Evolutionary conservation across 1,140 invertebrate species (phyloP), one percentile per base, ranked within the genome.

Genomic region (Mercenaria mercenaria): DNA sequence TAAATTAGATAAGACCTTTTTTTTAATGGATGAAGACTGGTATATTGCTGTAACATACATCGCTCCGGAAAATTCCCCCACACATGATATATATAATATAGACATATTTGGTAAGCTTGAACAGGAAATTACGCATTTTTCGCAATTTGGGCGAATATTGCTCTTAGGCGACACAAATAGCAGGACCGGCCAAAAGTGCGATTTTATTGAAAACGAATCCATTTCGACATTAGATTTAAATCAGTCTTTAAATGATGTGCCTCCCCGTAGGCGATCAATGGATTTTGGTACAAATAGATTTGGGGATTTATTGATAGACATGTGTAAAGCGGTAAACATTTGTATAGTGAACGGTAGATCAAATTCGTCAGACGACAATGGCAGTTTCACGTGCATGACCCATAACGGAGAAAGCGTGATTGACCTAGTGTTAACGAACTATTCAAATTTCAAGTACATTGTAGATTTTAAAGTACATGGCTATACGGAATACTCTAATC

Each of bases 341-440:
- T 77, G 74, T 77, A 41, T 77, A 4, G 37, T 77, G 3, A 77
- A 77, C 37, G 74, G 41, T n/a, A 77, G 67, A 41, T 72, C 67
- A 11, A 41, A 26, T 26, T 34, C 32, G 29, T 4, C 15, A 15
- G 39, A 41, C 32, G 67, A 72, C 29, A 72, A 72, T 26, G 67
- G 67, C 23, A 72, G 23, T 20, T 32, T 72, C 15, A 72, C 67
- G 15, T 72, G 67, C n/a, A 37, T 37, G 10, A 72, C 67, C 10
- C 39, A 72, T 72, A 72, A 72, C 39, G 67, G 67, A 18, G 67
- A 72, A 72, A 72, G 67, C 39, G 2, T 37, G 67, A 23, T 72
- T 37, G 67, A 37, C n/a, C 39, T 37, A 20, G 67, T 72, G n/a
- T 41, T 72, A 34, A 72, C 67, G 4, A 26, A 26, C 11, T 72